Evolutionary conservation across 1,140 invertebrate genomes (phyloP).

Genomic region (Stegodyphus mimosarum): DNA sequence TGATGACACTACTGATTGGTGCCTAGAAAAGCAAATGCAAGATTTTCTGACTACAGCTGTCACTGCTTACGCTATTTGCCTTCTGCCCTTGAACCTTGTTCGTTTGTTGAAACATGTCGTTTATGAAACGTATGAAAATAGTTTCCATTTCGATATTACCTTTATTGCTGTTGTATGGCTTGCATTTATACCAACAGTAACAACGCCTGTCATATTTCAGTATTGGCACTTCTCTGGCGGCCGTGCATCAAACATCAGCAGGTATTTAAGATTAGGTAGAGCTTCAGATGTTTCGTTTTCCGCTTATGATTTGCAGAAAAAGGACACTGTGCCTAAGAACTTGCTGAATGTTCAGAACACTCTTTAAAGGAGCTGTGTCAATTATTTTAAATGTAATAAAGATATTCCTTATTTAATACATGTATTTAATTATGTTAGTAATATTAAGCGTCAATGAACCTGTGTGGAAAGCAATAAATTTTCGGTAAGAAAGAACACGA

Average conservation of each 20-base stretch:
- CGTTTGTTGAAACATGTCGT: constrained; percentile 76
- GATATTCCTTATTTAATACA: too few relatives aligned
- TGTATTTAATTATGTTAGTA: too few relatives aligned
- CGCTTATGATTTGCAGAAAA: constrained; percentile 12
- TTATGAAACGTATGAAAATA: constrained; percentile 78
- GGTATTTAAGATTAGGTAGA: constrained; percentile 49
- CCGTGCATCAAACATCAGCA: constrained; percentile 22
- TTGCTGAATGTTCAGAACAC: too few relatives aligned
- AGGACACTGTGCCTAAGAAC: not conserved
- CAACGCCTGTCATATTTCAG: constrained; percentile 48
- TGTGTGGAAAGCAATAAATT: too few relatives aligned
- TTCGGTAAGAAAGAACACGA: too few relatives aligned
- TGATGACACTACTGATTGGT: constrained; percentile 75
- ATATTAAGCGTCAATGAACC: too few relatives aligned
- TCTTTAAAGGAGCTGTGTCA: too few relatives aligned
- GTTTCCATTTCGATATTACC: constrained; percentile 76
- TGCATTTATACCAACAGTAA: constrained; percentile 43
- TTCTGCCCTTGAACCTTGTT: constrained; percentile 78
- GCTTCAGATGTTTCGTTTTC: constrained; percentile 42
- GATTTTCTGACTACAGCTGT: constrained; percentile 77
- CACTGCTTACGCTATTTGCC: constrained; percentile 75
- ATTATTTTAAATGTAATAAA: too few relatives aligned
- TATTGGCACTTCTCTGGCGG: constrained; percentile 17
- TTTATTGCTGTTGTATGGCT: constrained; percentile 75
- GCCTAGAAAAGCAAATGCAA: constrained; percentile 76